Base-by-base conservation (phyloP, 2,113 vertebrate species). In the Upupa epops region DNA sequence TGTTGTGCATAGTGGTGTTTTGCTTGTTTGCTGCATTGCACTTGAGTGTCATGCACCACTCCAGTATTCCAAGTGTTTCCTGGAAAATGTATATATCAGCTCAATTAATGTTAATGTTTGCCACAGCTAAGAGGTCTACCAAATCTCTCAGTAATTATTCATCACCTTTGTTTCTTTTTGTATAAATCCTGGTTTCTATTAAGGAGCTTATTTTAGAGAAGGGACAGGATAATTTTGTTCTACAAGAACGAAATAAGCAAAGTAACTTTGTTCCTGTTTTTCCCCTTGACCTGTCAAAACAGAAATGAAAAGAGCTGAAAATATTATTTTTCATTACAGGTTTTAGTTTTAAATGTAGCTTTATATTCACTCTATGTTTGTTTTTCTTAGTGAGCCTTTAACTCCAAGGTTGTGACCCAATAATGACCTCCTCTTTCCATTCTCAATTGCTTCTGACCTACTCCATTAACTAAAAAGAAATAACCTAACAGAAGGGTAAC, bases 401-500 rank as follows among this genome's bases (percentile, higher is more conserved):
- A 95, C 89, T 95, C 91, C 82, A 54, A 88, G 92, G 92, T 92
- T 95, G 68, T 95, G 93, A 95, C 96, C 95, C 92, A 81, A 77
- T 91, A 76, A 48, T 90, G 84, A 94, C 92, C 94, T 93, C 66
- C 80, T 52, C 64, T 91, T 91, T 94, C 95, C 83, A 63, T 58
- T 94, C 92, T 90, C 91, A 96, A 73, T 94, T 93, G 83, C 94
- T 95, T 91, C 92, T 96, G 96, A 95, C 92, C 93, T 96, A 95
- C 84, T 97, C 86, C 85, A 96, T 89, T 91, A 81, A 97, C 94
- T 94, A 91, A 90, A 86, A 94, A 93, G 95, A 92, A 90, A 95
- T 93, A 93, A 96, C 92, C 96, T 84, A 89, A 93, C 58, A 76
- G 93, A 92, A 96, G 95, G 96, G 96, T 94, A 96, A 96, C 94